A percentile compares a stretch with the other conserved stretches of the same genome.
phyloP scores from a whole-genome alignment of 1,140 invertebrate genomes.

The Metaphire vulgaris region DNA sequence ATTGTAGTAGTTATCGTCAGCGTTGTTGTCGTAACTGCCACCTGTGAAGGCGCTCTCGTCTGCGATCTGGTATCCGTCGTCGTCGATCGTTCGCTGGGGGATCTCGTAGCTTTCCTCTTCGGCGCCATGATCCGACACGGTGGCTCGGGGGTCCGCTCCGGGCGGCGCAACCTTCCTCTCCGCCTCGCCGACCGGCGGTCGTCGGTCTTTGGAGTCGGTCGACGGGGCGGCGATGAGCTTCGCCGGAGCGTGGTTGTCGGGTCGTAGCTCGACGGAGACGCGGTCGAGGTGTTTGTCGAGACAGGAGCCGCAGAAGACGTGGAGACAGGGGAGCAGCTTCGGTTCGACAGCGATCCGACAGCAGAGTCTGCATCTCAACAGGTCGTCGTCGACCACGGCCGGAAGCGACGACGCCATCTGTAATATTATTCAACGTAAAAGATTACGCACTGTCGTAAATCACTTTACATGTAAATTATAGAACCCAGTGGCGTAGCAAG shows the following conservation, averaged over 20 bases:
- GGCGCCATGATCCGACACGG: neutral
- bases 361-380: neutral
- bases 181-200: neutral
- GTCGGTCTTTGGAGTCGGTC: neutral
- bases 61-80: neutral
- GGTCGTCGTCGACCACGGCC: neutral
- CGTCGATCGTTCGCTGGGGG: neutral
- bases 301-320: neutral
- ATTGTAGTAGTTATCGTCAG: neutral
- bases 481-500: too few species aligned
- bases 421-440: too few species aligned
- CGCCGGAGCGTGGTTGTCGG: too few species aligned
- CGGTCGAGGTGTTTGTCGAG: neutral
- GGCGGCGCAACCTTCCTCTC: neutral
- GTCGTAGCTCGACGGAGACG: too few species aligned
- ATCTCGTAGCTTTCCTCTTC: neutral
- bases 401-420: neutral
- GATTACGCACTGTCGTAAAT: neutral
- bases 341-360: neutral
- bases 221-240: too few species aligned
- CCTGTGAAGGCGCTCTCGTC: neutral
- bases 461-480: too few species aligned
- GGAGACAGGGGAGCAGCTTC: neutral
- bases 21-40: neutral
- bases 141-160: neutral